phyloP scores from a whole-genome alignment of 1,140 invertebrate genomes.

The Helicoverpa armigera region DNA sequence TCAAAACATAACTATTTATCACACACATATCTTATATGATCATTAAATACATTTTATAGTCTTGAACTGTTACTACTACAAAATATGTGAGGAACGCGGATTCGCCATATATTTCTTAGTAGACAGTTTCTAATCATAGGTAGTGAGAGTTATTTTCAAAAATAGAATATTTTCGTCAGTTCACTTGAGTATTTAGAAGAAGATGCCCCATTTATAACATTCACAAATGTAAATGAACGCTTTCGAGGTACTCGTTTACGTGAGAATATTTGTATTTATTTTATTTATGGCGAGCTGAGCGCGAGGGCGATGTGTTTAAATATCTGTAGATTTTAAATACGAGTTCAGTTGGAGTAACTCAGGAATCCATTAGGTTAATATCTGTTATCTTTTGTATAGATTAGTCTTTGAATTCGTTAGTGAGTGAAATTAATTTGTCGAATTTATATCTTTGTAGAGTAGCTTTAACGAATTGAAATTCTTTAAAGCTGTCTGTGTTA shows the following conservation, averaged over 20 bases:
- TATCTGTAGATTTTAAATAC: constrained; percentile 83
- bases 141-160: constrained; percentile 57
- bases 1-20: constrained; percentile 23
- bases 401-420: constrained; percentile 65
- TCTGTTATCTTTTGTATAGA: constrained; percentile 77
- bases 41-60: not conserved
- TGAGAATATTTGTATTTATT: constrained; percentile 87
- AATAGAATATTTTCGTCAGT: constrained; percentile 65
- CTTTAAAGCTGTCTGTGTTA: constrained; percentile 8
- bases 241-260: constrained; percentile 84
- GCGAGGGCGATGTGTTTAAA: constrained; percentile 84
- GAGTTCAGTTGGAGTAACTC: constrained; percentile 76
- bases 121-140: constrained; percentile 55
- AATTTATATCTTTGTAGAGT: constrained; percentile 40
- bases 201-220: constrained; percentile 85
- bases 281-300: constrained; percentile 83
- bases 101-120: constrained; percentile 46
- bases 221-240: constrained; percentile 85
- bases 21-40: not conserved
- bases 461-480: constrained; percentile 33
- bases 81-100: constrained; percentile 49
- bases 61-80: constrained; percentile 16
- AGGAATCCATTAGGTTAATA: constrained; percentile 80
- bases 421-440: constrained; percentile 65
- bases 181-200: constrained; percentile 81